phyloP scores from a whole-genome alignment of 2,113 vertebrate species.

The Nansenia antarctica region DNA sequence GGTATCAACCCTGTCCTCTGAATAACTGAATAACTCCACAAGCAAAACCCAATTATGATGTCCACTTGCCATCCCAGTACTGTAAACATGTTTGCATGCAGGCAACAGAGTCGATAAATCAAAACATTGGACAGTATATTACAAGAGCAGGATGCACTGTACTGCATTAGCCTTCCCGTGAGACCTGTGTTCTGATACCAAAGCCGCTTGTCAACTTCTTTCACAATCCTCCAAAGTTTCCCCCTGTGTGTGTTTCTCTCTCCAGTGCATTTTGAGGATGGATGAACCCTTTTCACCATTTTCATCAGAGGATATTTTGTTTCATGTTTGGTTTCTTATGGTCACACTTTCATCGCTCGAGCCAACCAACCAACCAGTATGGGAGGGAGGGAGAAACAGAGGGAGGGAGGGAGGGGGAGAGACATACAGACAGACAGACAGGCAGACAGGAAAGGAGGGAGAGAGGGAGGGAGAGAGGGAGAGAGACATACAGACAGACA shows the following conservation, averaged over 20 bases:
- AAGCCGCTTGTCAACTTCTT: background rate
- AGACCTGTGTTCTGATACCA: background rate
- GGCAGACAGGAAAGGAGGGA: background rate
- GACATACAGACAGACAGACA: too few species aligned
- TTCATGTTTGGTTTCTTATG: background rate
- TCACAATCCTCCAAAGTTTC: background rate
- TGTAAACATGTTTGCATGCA: background rate
- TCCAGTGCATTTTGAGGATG: background rate
- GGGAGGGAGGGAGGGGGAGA: too few species aligned
- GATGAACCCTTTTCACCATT: constrained; percentile 2
- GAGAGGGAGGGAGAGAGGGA: too few species aligned
- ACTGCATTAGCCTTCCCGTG: background rate
- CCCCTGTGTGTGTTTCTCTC: background rate
- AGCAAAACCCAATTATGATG: background rate
- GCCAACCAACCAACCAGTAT: background rate
- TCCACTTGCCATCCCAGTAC: background rate
- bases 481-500: too few species aligned
- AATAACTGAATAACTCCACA: background rate
- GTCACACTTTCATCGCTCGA: background rate
- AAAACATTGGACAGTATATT: background rate
- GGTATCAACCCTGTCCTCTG: background rate
- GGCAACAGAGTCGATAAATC: background rate
- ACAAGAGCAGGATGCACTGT: background rate
- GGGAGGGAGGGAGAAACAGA: too few species aligned
- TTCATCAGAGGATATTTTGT: constrained; percentile 5